Evolutionary conservation across 2,888 invertebrate genomes (phyloP), one percentile per base, ranked within the genome.

Genomic region (Acronicta psi): DNA sequence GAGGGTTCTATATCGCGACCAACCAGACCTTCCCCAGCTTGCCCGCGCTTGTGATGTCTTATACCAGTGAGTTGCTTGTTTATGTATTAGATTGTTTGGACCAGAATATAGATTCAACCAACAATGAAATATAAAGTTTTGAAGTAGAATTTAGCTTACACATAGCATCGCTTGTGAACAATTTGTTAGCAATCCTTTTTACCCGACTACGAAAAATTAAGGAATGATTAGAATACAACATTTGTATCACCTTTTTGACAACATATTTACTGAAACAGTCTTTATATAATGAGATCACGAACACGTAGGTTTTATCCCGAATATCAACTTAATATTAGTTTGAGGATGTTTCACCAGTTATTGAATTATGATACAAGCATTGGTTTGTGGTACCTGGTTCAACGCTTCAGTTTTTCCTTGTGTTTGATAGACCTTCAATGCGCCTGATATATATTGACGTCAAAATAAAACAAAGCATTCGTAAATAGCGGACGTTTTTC

Each of bases 1-100:
- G 99, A 36, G 98, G 98, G 59, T 99, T 97, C 87, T 99, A 98
- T 87, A 99, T 99, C 79, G 99, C 99, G 49, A 98, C 99, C 53
- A 97, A 98, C 90, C 98, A 98, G 91, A 98, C 98, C 10, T 99
- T 99, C 92, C 96, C 97, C 46, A 97, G 98, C 54, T 95, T 99
- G 54, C 97, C 98, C 53, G 98, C 98, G 67, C 95, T 99, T 68
- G 98, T 99, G 67, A 96, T 97, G 93, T 98, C 99, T 69, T 99
- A 99, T 93, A 97, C 98, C 87, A 98, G 99, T 99, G 93, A 96
- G 97, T 96, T 69, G 29, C 52, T 8, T 58, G 11, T 64, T 51
- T 61, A 29, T n/a, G n/a, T n/a, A n/a, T n/a, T n/a, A n/a, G n/a
- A n/a, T n/a, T n/a, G n/a, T n/a, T n/a, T n/a, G n/a, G n/a, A n/a